A percentile compares a stretch with the other conserved stretches of the same genome.
phyloP scores from a whole-genome alignment of 2,113 vertebrate species.

The Heterocephalus glaber region DNA sequence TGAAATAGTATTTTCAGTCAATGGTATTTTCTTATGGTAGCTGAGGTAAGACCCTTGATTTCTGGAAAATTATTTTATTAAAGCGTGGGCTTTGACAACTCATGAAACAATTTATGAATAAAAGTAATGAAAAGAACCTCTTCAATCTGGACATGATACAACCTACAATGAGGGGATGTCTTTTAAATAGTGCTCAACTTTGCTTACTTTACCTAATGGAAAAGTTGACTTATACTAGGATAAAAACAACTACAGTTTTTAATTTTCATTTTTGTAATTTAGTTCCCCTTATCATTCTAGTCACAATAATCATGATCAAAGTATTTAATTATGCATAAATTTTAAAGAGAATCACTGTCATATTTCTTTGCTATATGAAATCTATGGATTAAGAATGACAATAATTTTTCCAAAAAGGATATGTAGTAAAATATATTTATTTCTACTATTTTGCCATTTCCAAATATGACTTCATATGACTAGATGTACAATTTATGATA shows the following conservation, averaged over 20 bases:
- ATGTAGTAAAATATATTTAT: neutral
- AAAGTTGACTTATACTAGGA: neutral
- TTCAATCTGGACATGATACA: neutral
- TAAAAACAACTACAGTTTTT: neutral
- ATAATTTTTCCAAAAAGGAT: neutral
- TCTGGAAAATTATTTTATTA: neutral
- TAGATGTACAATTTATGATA: neutral
- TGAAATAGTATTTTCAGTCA: neutral
- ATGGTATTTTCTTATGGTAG: neutral
- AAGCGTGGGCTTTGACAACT: constrained; percentile 6
- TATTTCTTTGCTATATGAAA: constrained; percentile 1
- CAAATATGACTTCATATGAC: neutral
- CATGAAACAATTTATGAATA: constrained; percentile 17
- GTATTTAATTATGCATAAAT: neutral
- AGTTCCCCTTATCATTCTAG: neutral
- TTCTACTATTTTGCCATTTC: neutral
- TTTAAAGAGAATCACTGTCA: neutral
- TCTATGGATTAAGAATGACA: neutral
- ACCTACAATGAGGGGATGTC: neutral
- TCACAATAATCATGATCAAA: neutral
- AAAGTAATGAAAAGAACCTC: neutral
- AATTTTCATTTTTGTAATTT: neutral
- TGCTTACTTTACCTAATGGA: neutral
- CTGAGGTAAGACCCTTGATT: neutral
- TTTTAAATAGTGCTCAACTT: neutral